Percentiles rank a stretch among this genome's conserved stretches.
These are phyloP conservation scores for Plotosus lineatus DNA, from an alignment of 2,113 vertebrate genomes.

Conservation along the genomic window DNA sequence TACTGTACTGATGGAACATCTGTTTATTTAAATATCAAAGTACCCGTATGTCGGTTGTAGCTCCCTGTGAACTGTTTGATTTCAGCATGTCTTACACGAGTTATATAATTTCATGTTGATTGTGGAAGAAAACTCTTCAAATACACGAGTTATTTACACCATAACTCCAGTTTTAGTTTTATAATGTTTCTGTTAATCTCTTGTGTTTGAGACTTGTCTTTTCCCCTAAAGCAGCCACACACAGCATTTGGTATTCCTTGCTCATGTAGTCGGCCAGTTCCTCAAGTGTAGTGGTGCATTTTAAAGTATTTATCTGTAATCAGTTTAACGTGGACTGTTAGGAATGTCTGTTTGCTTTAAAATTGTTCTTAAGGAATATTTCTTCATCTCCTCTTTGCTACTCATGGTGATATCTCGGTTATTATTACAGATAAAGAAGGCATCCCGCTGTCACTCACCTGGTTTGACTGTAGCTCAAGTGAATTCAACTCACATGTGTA, in stretches of 20 bases:
- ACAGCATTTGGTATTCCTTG: neutral
- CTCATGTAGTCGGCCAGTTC: neutral
- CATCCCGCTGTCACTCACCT: too few relatives aligned
- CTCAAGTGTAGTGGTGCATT: neutral
- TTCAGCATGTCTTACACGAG: neutral
- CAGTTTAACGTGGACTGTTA: neutral
- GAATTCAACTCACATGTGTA: neutral
- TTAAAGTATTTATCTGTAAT: neutral
- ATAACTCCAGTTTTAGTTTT: neutral
- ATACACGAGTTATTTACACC: neutral
- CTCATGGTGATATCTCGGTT: neutral
- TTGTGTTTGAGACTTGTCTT: neutral
- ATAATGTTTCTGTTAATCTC: neutral
- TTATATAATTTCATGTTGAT: neutral
- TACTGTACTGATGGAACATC: too few relatives aligned
- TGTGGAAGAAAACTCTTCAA: neutral
- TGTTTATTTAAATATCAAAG: too few relatives aligned
- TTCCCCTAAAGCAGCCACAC: neutral
- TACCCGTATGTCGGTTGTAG: neutral
- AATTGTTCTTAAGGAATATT: neutral
- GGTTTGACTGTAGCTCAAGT: neutral
- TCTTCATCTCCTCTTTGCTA: neutral
- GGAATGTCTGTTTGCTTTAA: neutral
- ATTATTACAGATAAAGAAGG: neutral
- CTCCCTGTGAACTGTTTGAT: too few relatives aligned